Percentiles rank a stretch among this genome's conserved stretches.
Evolutionary conservation across 2,113 vertebrate species (phyloP).

Genomic region (Larimichthys polyactis): DNA sequence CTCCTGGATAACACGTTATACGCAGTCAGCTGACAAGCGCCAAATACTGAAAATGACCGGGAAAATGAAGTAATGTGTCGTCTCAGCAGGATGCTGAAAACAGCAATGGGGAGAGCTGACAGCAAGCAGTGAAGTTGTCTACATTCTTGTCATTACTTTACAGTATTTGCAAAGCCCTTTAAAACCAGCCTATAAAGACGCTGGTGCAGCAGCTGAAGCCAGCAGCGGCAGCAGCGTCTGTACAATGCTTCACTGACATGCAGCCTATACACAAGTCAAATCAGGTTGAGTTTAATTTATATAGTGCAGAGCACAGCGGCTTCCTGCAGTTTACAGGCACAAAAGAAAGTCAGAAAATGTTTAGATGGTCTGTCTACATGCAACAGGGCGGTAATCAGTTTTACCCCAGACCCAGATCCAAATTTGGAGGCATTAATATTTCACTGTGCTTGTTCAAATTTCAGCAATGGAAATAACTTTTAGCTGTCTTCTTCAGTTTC

Average conservation of each 20-base stretch:
- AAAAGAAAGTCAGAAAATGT: too few relatives aligned
- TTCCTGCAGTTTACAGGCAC: neutral
- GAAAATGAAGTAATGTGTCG: slow-evolving; percentile 23
- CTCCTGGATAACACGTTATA: slow-evolving; percentile 13
- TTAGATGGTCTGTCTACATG: neutral
- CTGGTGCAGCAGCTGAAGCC: slow-evolving; percentile 12
- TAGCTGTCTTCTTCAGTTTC: neutral
- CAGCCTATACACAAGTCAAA: slow-evolving; percentile 2
- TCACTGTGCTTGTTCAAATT: neutral
- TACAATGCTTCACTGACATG: neutral
- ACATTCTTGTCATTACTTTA: slow-evolving; percentile 70
- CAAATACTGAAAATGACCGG: slow-evolving; percentile 19
- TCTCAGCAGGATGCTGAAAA: slow-evolving; percentile 46
- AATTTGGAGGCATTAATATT: neutral
- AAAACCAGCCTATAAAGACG: slow-evolving; percentile 16
- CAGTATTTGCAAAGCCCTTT: slow-evolving; percentile 49
- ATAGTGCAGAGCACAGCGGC: neutral
- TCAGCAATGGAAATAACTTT: neutral
- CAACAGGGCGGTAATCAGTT: neutral
- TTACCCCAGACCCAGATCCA: neutral
- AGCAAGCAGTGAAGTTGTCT: slow-evolving; percentile 55
- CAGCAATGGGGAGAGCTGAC: slow-evolving; percentile 45
- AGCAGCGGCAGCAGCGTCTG: slow-evolving; percentile 17
- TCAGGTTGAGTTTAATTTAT: neutral
- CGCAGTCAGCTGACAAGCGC: neutral